A percentile compares a stretch with the other conserved stretches of the same genome.
phyloP scores from a whole-genome alignment of 2,888 invertebrate genomes.

The Erebia aethiops region DNA sequence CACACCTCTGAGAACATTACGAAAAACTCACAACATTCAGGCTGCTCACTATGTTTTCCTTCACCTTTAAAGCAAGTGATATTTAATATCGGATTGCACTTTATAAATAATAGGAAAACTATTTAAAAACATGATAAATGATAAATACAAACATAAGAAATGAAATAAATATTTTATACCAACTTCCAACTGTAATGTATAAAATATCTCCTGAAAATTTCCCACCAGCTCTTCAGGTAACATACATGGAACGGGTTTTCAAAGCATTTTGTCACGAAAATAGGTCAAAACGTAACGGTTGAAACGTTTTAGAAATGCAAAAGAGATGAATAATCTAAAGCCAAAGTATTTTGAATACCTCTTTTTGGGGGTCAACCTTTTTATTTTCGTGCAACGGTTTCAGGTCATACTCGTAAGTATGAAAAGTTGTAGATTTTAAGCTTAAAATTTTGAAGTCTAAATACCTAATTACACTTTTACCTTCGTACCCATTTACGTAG shows the following conservation, averaged over 20 bases:
- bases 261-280: slow-evolving; percentile 42
- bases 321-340: slow-evolving; percentile 36
- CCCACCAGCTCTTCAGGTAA: background rate
- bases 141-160: too few relatives aligned
- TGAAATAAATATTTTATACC: too few relatives aligned
- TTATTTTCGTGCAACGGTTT: slow-evolving; percentile 1
- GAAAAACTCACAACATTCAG: too few relatives aligned
- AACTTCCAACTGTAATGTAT: too few relatives aligned
- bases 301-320: slow-evolving; percentile 39
- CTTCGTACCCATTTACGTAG: background rate
- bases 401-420: background rate
- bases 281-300: slow-evolving; percentile 39
- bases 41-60: too few relatives aligned
- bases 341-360: slow-evolving; percentile 34
- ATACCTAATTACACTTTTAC: background rate
- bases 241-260: slow-evolving; percentile 19
- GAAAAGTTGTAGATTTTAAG: slow-evolving; percentile 1
- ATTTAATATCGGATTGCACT: too few relatives aligned
- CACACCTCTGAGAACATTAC: too few relatives aligned
- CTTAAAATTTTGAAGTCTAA: slow-evolving; percentile 5
- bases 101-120: too few relatives aligned
- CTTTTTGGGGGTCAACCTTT: slow-evolving; percentile 4
- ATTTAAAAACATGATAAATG: too few relatives aligned
- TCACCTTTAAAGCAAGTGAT: too few relatives aligned
- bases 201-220: background rate